These are phyloP conservation scores for Chionomys nivalis DNA, from an alignment of 2,113 vertebrate genomes.

Conservation along the genomic window DNA sequence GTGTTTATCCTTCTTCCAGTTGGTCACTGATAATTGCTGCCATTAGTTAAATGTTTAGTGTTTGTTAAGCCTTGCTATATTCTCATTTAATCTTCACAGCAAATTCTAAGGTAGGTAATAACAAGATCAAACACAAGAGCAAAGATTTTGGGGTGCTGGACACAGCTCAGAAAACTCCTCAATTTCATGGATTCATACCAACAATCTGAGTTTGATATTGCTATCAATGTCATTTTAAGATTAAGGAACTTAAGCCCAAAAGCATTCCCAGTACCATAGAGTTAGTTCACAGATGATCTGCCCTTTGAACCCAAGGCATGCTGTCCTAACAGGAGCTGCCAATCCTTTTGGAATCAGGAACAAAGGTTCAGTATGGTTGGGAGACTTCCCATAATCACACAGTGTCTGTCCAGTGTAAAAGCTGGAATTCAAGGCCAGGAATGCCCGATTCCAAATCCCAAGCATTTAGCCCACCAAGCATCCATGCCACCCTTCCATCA, in stretches of 20 bases:
- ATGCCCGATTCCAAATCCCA: not conserved
- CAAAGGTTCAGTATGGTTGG: not conserved
- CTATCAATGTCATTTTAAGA: conserved; percentile 3
- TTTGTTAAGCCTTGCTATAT: not conserved
- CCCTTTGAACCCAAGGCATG: not conserved
- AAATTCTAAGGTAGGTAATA: not conserved
- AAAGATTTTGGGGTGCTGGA: not conserved
- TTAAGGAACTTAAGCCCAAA: not conserved
- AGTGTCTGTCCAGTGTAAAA: not conserved
- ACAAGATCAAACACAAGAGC: not conserved
- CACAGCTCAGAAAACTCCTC: not conserved
- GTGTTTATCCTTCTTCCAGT: not conserved
- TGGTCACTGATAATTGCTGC: not conserved
- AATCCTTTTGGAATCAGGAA: not conserved
- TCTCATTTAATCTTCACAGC: conserved; percentile 7
- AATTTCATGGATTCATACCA: not conserved
- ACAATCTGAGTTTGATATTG: not conserved
- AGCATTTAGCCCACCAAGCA: not conserved
- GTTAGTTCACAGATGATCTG: not conserved
- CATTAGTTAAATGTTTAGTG: not conserved
- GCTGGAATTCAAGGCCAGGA: not conserved
- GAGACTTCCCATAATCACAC: not conserved
- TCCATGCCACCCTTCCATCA: not conserved
- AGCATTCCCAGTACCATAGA: not conserved
- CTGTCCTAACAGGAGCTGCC: not conserved